A percentile compares a stretch with the other conserved stretches of the same genome.
These are phyloP conservation scores for Malthinus flaveolus DNA, from an alignment of 2,888 invertebrate species.

Conservation along the genomic window DNA sequence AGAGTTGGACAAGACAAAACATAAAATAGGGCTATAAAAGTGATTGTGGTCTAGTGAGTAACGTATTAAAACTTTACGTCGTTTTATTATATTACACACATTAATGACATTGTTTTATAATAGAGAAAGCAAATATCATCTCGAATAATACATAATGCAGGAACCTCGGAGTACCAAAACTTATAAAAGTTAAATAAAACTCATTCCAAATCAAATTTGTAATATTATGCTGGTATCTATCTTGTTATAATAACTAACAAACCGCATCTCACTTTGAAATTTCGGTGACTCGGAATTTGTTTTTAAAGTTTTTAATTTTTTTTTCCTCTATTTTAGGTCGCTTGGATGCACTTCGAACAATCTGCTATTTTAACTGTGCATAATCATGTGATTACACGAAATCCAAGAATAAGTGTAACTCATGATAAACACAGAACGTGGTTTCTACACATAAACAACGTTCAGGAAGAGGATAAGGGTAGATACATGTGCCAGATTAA, in stretches of 20 bases:
- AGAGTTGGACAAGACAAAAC: conserved; percentile 17
- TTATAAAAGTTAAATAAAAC: conserved; percentile 28
- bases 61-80: conserved; percentile 38
- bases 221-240: conserved; percentile 24
- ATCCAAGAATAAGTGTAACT: conserved; percentile 88
- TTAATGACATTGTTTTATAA: conserved; percentile 34
- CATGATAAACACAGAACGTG: conserved; percentile 92
- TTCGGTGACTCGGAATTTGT: background rate
- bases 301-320: background rate
- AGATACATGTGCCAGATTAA: conserved; percentile 95
- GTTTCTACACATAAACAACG: conserved; percentile 90
- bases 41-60: conserved; percentile 36
- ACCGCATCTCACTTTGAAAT: conserved; percentile 5
- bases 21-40: conserved; percentile 27
- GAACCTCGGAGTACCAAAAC: conserved; percentile 24
- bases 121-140: conserved; percentile 15
- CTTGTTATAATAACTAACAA: conserved; percentile 12
- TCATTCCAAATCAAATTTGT: conserved; percentile 16
- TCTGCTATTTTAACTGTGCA: conserved; percentile 91
- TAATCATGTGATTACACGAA: conserved; percentile 92
- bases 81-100: conserved; percentile 31
- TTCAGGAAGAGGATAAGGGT: conserved; percentile 89
- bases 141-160: conserved; percentile 33
- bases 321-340: conserved; percentile 68
- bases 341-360: conserved; percentile 96